A percentile compares a stretch with the other conserved stretches of the same genome.
Conservation (phyloP, 2,113 vertebrate species). For the Ailuropoda melanoleuca region DNA sequence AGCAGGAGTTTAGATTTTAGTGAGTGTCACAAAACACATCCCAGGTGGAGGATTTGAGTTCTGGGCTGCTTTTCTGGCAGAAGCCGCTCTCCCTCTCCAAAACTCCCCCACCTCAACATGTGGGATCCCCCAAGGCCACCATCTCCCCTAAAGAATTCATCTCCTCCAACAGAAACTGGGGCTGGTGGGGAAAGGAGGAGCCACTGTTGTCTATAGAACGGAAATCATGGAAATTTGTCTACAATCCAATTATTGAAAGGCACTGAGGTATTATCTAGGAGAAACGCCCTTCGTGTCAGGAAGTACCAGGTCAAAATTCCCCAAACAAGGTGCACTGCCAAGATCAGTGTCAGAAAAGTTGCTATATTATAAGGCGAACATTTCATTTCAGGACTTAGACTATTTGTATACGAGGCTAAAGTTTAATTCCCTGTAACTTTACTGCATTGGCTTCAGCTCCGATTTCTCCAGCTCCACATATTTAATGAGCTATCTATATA, state of each 20-base stretch:
- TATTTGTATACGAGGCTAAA: background rate
- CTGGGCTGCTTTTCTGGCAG: background rate
- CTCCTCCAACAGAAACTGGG: background rate
- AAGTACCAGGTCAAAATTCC: background rate
- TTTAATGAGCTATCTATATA: constrained; percentile 8
- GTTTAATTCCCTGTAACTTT: background rate
- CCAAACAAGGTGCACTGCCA: background rate
- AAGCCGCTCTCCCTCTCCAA: background rate
- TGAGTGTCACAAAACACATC: constrained; percentile 43
- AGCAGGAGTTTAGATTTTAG: constrained; percentile 45
- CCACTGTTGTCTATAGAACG: background rate
- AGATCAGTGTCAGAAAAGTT: constrained; percentile 1
- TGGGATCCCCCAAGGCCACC: background rate
- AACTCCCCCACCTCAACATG: background rate
- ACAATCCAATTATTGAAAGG: background rate
- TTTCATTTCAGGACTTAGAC: background rate
- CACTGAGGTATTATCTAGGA: background rate
- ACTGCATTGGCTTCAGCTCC: background rate
- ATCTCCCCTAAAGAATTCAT: background rate
- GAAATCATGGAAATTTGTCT: background rate
- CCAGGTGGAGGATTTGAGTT: constrained; percentile 34
- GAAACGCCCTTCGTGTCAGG: background rate
- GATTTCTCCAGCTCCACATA: constrained; percentile 27
- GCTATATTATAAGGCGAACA: background rate
- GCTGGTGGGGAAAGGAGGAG: background rate